Evolutionary conservation across 2,888 invertebrate species (phyloP).

Genomic region (Diarsia mendica): DNA sequence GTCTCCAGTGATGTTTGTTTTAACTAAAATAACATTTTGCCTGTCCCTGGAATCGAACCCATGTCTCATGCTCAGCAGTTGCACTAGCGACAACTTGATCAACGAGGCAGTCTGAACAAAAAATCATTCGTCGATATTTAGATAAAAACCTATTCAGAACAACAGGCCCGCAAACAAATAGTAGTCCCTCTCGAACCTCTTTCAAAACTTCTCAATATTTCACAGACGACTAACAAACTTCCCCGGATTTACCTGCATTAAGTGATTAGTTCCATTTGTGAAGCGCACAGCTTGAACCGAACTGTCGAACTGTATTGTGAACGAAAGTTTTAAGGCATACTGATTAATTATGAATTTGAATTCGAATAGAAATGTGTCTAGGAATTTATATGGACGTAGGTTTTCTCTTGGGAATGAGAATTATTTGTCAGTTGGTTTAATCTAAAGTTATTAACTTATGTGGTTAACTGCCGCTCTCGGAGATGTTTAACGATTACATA

Average conservation of each 20-base stretch:
- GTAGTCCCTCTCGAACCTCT: constrained; percentile 71
- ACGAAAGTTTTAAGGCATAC: constrained; percentile 68
- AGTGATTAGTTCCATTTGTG: constrained; percentile 88
- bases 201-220: constrained; percentile 84
- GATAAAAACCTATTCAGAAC: not conserved
- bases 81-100: too few species aligned
- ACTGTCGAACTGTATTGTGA: constrained; percentile 72
- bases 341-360: constrained; percentile 66
- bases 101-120: too few species aligned
- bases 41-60: too few species aligned
- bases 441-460: too few species aligned
- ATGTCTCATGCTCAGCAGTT: too few species aligned
- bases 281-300: constrained; percentile 81
- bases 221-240: constrained; percentile 77
- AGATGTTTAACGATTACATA: too few species aligned
- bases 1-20: too few species aligned
- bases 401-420: not conserved
- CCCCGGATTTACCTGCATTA: constrained; percentile 82
- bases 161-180: constrained; percentile 38
- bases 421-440: too few species aligned
- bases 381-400: constrained; percentile 31
- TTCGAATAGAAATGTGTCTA: constrained; percentile 38
- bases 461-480: too few species aligned
- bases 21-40: too few species aligned
- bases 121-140: too few species aligned